Evolutionary conservation across 2,888 invertebrate species (phyloP).

Genomic region (Pecten maximus): DNA sequence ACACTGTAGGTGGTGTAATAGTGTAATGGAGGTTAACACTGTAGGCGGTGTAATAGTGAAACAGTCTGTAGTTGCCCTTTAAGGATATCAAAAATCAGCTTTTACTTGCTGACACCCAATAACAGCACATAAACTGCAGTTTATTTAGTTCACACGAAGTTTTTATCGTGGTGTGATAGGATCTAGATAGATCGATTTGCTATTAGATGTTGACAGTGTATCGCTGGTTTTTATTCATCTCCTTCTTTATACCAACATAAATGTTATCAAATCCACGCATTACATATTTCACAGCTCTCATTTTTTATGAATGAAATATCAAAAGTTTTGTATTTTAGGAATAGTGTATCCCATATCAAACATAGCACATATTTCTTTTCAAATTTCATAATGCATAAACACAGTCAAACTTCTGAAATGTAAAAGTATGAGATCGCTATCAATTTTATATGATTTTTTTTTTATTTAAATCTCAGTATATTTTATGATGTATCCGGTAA

Average conservation of each 20-base stretch:
- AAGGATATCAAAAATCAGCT: background rate
- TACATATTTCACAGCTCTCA: background rate
- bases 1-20: no score
- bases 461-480: background rate
- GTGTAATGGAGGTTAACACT: no score
- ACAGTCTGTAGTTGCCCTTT: background rate
- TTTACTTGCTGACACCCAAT: background rate
- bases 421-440: background rate
- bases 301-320: background rate
- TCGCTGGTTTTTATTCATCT: background rate
- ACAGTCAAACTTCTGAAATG: background rate
- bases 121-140: background rate
- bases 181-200: background rate
- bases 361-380: background rate
- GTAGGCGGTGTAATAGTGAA: no score
- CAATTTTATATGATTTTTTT: background rate
- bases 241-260: background rate
- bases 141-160: background rate
- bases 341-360: background rate
- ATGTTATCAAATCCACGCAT: conserved; percentile 9
- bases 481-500: background rate
- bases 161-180: background rate
- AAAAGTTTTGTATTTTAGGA: background rate
- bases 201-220: background rate
- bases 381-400: background rate